phyloP scores from a whole-genome alignment of 1,140 invertebrate species.

The Drosophila virilis region DNA sequence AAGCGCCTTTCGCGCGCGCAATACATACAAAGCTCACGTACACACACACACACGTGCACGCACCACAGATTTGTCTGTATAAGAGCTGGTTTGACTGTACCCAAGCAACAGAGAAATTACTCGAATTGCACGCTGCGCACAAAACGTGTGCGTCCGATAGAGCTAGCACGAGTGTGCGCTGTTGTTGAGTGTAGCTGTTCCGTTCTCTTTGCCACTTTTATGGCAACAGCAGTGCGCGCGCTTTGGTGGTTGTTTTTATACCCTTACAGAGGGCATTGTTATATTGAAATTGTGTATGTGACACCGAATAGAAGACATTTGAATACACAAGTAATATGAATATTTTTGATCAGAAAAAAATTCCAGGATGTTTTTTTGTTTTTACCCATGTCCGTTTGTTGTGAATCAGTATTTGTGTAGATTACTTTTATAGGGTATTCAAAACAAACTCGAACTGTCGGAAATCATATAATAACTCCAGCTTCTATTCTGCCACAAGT shows the following conservation, averaged over 20 bases:
- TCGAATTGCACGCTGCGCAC: slow-evolving; percentile 44
- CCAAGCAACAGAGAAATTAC: slow-evolving; percentile 57
- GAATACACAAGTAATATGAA: too few relatives aligned
- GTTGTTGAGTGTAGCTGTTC: slow-evolving; percentile 31
- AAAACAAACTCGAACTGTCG: too few relatives aligned
- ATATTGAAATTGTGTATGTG: slow-evolving; percentile 10
- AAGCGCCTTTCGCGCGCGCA: slow-evolving; percentile 63
- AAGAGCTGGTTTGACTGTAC: slow-evolving; percentile 74
- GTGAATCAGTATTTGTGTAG: too few relatives aligned
- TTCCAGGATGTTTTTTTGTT: too few relatives aligned
- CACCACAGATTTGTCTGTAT: slow-evolving; percentile 50
- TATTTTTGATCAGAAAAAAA: too few relatives aligned
- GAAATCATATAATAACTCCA: too few relatives aligned
- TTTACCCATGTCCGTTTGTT: too few relatives aligned
- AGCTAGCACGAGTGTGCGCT: slow-evolving; percentile 14
- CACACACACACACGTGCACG: slow-evolving; percentile 2
- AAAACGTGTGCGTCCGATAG: slow-evolving; percentile 16
- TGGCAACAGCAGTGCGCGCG: slow-evolving; percentile 3
- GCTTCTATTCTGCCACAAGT: too few relatives aligned
- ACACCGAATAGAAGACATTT: background rate
- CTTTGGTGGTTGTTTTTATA: slow-evolving; percentile 58
- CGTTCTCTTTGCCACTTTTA: slow-evolving; percentile 15
- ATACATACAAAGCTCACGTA: slow-evolving; percentile 45
- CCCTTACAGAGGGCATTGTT: background rate
- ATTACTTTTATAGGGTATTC: too few relatives aligned